Evolutionary conservation across 2,888 invertebrate species (phyloP).

Genomic region (Deladenus siricidicola): DNA sequence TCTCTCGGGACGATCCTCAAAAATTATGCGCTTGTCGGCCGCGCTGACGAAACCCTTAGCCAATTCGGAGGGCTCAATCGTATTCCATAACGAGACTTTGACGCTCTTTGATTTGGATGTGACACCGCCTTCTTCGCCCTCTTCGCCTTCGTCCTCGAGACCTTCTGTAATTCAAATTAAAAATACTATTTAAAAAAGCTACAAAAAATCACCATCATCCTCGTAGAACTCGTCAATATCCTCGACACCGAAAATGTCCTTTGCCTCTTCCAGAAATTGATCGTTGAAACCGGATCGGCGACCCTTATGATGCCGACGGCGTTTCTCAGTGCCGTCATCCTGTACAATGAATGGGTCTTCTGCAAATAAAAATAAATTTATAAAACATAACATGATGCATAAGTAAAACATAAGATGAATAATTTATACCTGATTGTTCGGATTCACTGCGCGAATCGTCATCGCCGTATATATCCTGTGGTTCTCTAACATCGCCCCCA

Average conservation of each 20-base stretch:
- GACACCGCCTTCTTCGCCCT: constrained; percentile 49
- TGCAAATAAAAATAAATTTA: neutral
- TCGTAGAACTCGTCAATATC: constrained; percentile 62
- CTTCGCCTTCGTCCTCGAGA: constrained; percentile 36
- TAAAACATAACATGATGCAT: neutral
- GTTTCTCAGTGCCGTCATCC: constrained; percentile 62
- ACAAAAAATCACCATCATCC: constrained; percentile 34
- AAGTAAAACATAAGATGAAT: neutral
- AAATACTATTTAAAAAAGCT: too few species aligned
- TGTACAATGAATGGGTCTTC: constrained; percentile 91
- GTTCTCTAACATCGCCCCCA: neutral
- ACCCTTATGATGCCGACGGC: constrained; percentile 13
- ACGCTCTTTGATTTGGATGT: constrained; percentile 24
- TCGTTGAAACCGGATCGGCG: constrained; percentile 6
- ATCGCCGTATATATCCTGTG: constrained; percentile 16
- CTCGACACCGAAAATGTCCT: constrained; percentile 91
- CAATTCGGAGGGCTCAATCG: constrained; percentile 84
- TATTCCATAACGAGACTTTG: constrained; percentile 38
- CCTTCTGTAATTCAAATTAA: too few species aligned
- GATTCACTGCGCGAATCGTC: constrained; percentile 24
- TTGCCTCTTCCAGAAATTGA: constrained; percentile 65
- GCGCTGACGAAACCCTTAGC: constrained; percentile 92
- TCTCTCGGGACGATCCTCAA: constrained; percentile 59
- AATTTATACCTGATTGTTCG: constrained; percentile 16
- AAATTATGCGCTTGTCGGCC: constrained; percentile 72